Evolutionary conservation across 2,888 invertebrate species (phyloP).

Genomic region (Ypsolopha sequella): DNA sequence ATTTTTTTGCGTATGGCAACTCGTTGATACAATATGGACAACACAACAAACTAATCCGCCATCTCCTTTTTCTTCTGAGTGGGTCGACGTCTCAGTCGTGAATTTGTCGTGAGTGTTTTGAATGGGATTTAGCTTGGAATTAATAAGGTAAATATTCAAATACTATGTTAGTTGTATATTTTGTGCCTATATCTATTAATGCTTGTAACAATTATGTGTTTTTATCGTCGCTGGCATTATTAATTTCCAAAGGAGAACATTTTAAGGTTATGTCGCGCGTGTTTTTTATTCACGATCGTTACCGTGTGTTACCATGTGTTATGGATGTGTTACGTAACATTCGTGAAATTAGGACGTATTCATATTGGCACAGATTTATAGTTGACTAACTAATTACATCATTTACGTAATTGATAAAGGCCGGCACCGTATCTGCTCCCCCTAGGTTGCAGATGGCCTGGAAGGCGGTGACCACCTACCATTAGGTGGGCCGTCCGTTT

Average conservation of each 20-base stretch:
- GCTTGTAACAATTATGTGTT: neutral
- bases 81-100: neutral
- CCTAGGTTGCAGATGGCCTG: too few relatives aligned
- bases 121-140: neutral
- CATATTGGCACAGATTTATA: neutral
- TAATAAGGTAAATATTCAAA: neutral
- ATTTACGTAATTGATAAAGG: too few relatives aligned
- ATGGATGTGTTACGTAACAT: neutral
- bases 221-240: neutral
- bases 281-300: neutral
- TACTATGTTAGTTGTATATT: neutral
- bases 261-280: neutral
- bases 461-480: too few relatives aligned
- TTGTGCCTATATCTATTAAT: neutral
- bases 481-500: too few relatives aligned
- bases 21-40: too few relatives aligned
- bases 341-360: neutral
- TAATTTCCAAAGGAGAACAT: neutral
- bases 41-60: neutral
- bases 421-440: too few relatives aligned
- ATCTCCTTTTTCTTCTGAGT: neutral
- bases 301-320: neutral
- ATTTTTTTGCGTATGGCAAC: neutral
- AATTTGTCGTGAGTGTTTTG: neutral
- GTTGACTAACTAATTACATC: too few relatives aligned